Conservation (phyloP, 2,888 invertebrate species). For the Meandrusa payeni region DNA sequence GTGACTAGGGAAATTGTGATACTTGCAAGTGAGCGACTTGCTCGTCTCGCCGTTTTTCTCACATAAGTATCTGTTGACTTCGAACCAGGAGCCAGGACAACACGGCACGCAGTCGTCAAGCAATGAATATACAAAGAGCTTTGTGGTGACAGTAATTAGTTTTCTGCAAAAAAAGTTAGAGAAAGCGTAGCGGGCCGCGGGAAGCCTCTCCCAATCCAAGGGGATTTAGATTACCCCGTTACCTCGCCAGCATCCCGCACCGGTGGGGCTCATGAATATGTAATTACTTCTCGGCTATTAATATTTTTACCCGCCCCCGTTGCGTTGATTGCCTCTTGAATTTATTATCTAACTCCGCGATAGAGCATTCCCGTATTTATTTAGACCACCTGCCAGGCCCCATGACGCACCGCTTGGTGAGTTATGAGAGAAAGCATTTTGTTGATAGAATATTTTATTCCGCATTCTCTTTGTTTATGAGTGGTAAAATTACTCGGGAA, state of each 20-base stretch:
- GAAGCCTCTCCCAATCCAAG: conserved; percentile 43
- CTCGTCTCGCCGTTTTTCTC: no score
- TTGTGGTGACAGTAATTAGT: conserved; percentile 6
- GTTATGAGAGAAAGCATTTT: conserved; percentile 70
- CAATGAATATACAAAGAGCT: no score
- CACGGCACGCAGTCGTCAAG: no score
- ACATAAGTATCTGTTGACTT: no score
- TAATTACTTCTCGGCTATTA: conserved; percentile 79
- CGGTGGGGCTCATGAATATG: conserved; percentile 72
- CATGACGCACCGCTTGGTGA: conserved; percentile 64
- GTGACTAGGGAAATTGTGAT: no score
- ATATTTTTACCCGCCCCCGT: conserved; percentile 77
- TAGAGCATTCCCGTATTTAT: conserved; percentile 79
- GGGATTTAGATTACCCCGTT: conserved; percentile 53
- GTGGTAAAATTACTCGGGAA: conserved; percentile 43
- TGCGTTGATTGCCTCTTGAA: conserved; percentile 81
- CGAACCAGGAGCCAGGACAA: no score
- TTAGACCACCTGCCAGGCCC: conserved; percentile 76
- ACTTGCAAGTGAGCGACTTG: no score
- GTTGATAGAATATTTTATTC: conserved; percentile 79
- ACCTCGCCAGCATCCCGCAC: conserved; percentile 34
- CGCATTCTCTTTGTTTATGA: conserved; percentile 52
- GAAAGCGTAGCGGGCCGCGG: conserved; percentile 14
- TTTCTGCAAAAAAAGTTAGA: conserved; percentile 5
- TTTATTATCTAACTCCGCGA: conserved; percentile 75